phyloP scores from a whole-genome alignment of 2,797 vertebrate species.

The Pagetopsis macropterus region DNA sequence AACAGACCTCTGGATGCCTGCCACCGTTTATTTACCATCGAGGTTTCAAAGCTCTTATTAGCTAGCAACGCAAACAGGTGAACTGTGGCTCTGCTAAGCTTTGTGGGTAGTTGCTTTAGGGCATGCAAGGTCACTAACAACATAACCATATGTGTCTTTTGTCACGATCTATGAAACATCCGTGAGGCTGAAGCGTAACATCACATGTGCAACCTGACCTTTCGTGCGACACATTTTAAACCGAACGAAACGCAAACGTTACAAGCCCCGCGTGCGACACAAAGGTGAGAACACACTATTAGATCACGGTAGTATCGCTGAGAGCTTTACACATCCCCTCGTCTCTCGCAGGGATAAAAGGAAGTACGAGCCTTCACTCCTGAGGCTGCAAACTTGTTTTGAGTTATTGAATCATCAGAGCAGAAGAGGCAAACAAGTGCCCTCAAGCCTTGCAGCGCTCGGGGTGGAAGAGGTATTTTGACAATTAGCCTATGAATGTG shows the following conservation, averaged over 20 bases:
- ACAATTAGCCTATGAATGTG: conserved; percentile 80
- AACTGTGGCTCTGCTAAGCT: conserved; percentile 36
- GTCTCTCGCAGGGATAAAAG: conserved; percentile 84
- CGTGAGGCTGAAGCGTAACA: conserved; percentile 13
- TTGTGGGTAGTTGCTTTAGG: conserved; percentile 35
- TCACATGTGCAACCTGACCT: neutral
- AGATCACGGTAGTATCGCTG: conserved; percentile 36
- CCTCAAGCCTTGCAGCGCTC: conserved; percentile 77
- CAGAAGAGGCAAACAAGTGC: conserved; percentile 81
- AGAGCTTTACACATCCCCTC: conserved; percentile 48
- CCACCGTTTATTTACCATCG: conserved; percentile 68
- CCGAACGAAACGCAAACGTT: conserved; percentile 20
- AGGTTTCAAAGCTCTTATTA: conserved; percentile 67
- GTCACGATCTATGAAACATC: conserved; percentile 11
- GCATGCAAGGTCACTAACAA: conserved; percentile 17
- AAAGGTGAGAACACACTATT: conserved; percentile 39
- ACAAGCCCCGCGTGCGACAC: conserved; percentile 18
- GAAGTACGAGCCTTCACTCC: conserved; percentile 76
- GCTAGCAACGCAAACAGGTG: conserved; percentile 55
- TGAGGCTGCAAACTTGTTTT: conserved; percentile 77
- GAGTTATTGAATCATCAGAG: conserved; percentile 80
- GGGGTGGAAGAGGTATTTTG: conserved; percentile 75
- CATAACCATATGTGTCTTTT: conserved; percentile 24
- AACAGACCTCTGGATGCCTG: conserved; percentile 73
- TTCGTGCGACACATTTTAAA: conserved; percentile 28